Conservation (phyloP, 2,888 invertebrate genomes). For the Aphidius colemani region DNA sequence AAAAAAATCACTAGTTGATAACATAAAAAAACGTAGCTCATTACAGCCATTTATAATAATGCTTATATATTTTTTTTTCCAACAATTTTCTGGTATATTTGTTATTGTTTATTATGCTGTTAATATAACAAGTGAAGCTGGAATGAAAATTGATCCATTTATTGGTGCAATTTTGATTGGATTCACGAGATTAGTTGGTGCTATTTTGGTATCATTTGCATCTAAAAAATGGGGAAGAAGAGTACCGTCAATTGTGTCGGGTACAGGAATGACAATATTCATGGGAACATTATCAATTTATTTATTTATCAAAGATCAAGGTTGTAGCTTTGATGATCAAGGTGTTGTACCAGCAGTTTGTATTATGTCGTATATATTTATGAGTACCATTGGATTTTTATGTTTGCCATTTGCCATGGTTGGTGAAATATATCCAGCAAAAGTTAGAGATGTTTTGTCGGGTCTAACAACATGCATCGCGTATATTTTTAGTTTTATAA, state of each 20-base stretch:
- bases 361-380: slow-evolving; percentile 62
- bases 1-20: slow-evolving; percentile 38
- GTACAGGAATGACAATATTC: slow-evolving; percentile 63
- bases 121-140: slow-evolving; percentile 61
- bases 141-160: slow-evolving; percentile 61
- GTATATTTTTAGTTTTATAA: slow-evolving; percentile 64
- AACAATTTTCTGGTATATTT: slow-evolving; percentile 66
- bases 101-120: slow-evolving; percentile 66
- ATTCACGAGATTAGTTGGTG: slow-evolving; percentile 59
- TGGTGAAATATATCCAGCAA: slow-evolving; percentile 64
- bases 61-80: slow-evolving; percentile 63
- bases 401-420: slow-evolving; percentile 66
- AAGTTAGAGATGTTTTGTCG: slow-evolving; percentile 63
- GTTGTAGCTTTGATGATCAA: slow-evolving; percentile 41
- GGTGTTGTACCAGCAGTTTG: slow-evolving; percentile 59
- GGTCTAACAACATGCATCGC: slow-evolving; percentile 61
- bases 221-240: slow-evolving; percentile 66
- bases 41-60: slow-evolving; percentile 62
- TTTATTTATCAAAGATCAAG: slow-evolving; percentile 49
- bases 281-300: slow-evolving; percentile 63
- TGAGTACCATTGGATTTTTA: slow-evolving; percentile 64
- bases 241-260: slow-evolving; percentile 65
- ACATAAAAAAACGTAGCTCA: slow-evolving; percentile 56
- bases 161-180: slow-evolving; percentile 63
- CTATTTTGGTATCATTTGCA: slow-evolving; percentile 59